Evolutionary conservation across 2,888 invertebrate species (phyloP), one percentile per base, ranked within the genome.

Genomic region (Chouioia cunea): DNA sequence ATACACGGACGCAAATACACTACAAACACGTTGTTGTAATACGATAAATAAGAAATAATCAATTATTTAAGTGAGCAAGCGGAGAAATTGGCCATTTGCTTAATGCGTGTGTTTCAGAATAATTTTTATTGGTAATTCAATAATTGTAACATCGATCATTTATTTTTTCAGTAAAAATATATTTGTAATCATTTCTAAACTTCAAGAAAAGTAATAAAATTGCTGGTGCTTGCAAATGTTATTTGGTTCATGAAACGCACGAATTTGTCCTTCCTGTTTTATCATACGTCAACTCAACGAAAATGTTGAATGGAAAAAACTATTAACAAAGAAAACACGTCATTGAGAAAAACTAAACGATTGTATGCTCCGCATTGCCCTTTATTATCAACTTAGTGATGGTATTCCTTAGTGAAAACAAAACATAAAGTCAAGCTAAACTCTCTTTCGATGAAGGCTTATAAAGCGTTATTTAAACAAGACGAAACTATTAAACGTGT

Each of bases 401-500:
- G 43, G 65, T 67, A 67, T 67, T 70, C 64, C 64, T 53, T 71
- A 74, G 72, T 23, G 47, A 72, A 70, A 63, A 54, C 18, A 69
- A 72, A 68, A 58, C 65, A 65, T 69, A 71, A 71, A 71, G 58
- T 69, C 59, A 74, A 69, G 57, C 65, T 66, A 69, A 74, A 71
- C 69, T 74, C 47, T 71, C 71, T 71, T 71, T 74, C 65, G 63
- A 69, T 57, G 63, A 43, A 74, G 71, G 66, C 71, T 75, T 78
- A 78, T 76, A 77, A 75, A 66, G 70, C 65, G 58, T 65, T 67
- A 72, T 62, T 71, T 71, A 69, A 63, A 36, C 6, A 36, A 74
- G 71, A 72, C 62, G 73, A 75, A 76, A 76, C 73, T 77, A 78
- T 74, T 78, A 79, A 81, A 81, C 78, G 78, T 82, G 80, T 84